Evolutionary conservation across 2,113 vertebrate genomes (phyloP).

Genomic region (Montifringilla adamsi): DNA sequence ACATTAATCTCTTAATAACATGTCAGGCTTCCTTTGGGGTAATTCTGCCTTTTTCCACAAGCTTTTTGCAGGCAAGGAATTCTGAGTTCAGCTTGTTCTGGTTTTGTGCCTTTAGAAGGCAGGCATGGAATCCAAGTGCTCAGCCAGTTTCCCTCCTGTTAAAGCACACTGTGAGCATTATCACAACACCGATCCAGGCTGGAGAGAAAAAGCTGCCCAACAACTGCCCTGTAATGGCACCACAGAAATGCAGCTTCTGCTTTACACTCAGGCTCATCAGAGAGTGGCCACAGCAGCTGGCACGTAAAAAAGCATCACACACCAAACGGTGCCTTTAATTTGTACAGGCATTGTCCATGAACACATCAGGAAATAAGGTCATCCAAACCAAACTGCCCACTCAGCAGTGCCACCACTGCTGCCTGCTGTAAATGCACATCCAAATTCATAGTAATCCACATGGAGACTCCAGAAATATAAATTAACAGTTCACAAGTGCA

Average conservation of each 20-base stretch:
- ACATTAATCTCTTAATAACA: not conserved
- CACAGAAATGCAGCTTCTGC: not conserved
- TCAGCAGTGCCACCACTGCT: not conserved
- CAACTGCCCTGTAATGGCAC: not conserved
- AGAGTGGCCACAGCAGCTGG: not conserved
- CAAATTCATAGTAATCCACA: not conserved
- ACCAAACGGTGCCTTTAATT: not conserved
- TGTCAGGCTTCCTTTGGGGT: not conserved
- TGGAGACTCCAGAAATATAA: not conserved
- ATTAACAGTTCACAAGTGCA: not conserved
- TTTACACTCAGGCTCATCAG: not conserved
- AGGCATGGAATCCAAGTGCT: not conserved
- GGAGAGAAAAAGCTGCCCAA: no score
- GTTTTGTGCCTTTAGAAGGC: not conserved
- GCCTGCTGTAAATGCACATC: not conserved
- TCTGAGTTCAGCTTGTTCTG: not conserved
- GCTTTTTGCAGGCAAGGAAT: not conserved
- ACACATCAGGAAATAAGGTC: not conserved
- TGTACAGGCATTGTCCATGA: not conserved
- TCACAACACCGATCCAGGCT: not conserved
- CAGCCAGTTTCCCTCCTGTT: not conserved
- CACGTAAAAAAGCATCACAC: not conserved
- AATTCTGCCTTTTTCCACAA: not conserved
- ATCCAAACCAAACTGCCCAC: not conserved
- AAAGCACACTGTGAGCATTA: not conserved